Percentiles rank a stretch among this genome's conserved stretches.
phyloP scores from a whole-genome alignment of 2,797 vertebrate genomes.

The Schizopygopsis malacanthus region DNA sequence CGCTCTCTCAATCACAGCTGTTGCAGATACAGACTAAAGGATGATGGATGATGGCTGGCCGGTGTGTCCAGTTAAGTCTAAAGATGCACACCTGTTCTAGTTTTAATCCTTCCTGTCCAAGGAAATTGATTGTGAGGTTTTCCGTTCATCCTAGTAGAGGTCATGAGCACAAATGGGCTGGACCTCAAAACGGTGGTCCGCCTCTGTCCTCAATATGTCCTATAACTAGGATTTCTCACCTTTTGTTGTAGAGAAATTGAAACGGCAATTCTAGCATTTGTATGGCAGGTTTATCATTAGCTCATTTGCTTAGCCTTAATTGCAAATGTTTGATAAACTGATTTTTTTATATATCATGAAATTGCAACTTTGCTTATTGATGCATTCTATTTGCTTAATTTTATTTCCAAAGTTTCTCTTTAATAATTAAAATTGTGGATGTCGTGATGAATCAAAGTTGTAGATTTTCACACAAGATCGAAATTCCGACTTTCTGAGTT shows the following conservation, averaged over 20 bases:
- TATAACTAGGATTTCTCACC: conserved; percentile 4
- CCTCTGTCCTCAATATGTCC: conserved; percentile 29
- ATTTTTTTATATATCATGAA: neutral
- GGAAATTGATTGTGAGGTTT: conserved; percentile 43
- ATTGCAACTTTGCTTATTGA: neutral
- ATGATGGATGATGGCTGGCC: conserved; percentile 57
- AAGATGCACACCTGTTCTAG: conserved; percentile 55
- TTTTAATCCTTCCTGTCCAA: conserved; percentile 52
- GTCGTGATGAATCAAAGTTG: neutral
- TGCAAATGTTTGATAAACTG: neutral
- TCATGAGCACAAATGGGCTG: conserved; percentile 1
- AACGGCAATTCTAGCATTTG: neutral
- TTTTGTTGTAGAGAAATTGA: neutral
- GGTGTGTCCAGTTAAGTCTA: conserved; percentile 21
- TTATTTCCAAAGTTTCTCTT: neutral
- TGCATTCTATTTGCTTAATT: neutral
- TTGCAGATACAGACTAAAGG: conserved; percentile 50
- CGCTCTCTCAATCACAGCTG: conserved; percentile 47
- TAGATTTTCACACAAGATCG: neutral
- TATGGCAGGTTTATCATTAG: neutral
- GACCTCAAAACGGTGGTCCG: neutral
- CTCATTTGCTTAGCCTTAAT: neutral
- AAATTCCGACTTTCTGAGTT: neutral
- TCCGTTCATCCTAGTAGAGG: conserved; percentile 31
- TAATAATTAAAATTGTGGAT: neutral